These are phyloP conservation scores for Epistrophe grossulariae DNA, from an alignment of 2,888 invertebrate genomes.

Conservation along the genomic window DNA sequence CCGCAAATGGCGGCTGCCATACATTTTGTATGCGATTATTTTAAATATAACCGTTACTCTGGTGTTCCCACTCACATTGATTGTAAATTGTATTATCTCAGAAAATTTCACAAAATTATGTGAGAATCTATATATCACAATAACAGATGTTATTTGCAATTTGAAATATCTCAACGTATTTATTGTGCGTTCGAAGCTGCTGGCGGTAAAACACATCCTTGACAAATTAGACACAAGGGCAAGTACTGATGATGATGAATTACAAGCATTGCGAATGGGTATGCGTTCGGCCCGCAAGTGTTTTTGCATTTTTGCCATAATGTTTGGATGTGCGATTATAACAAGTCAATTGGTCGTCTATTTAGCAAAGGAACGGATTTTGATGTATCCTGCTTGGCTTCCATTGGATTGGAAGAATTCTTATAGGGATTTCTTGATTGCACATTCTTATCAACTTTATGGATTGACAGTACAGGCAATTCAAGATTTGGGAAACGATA, in stretches of 20 bases:
- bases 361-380: conserved; percentile 63
- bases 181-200: conserved; percentile 74
- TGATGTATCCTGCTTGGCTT: conserved; percentile 79
- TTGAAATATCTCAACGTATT: conserved; percentile 78
- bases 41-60: conserved; percentile 75
- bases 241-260: conserved; percentile 70
- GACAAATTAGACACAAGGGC: conserved; percentile 78
- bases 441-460: conserved; percentile 73
- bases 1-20: conserved; percentile 75
- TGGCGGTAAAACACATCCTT: conserved; percentile 76
- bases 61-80: conserved; percentile 74
- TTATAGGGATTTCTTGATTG: conserved; percentile 71
- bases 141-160: conserved; percentile 76
- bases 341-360: conserved; percentile 74
- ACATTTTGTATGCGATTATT: conserved; percentile 76
- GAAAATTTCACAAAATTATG: conserved; percentile 77
- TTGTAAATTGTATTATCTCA: conserved; percentile 76
- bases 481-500: conserved; percentile 77
- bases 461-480: conserved; percentile 63
- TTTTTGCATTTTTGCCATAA: conserved; percentile 59
- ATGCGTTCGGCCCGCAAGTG: conserved; percentile 64
- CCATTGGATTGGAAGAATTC: conserved; percentile 80
- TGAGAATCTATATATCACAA: conserved; percentile 77
- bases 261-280: conserved; percentile 64
- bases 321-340: conserved; percentile 54